Percentiles rank a stretch among this genome's conserved stretches.
Conservation (phyloP, 2,888 invertebrate species). For the Thalpophila matura region DNA sequence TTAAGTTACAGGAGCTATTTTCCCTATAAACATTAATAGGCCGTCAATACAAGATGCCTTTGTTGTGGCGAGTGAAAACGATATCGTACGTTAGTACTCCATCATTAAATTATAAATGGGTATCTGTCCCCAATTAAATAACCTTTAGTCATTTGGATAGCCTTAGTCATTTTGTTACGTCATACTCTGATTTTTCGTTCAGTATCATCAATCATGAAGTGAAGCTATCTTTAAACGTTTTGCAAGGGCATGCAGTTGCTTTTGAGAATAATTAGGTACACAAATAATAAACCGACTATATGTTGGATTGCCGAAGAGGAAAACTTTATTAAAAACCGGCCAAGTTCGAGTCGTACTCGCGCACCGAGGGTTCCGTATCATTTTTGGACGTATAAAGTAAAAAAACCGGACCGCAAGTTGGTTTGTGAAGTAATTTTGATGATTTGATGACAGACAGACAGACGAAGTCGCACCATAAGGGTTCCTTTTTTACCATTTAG, state of each 20-base stretch:
- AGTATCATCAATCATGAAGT: slow-evolving; percentile 12
- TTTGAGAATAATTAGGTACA: not conserved
- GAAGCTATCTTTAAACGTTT: not conserved
- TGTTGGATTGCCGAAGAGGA: too few relatives aligned
- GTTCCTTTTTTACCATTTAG: too few relatives aligned
- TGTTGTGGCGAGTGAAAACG: slow-evolving; percentile 60
- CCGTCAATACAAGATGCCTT: slow-evolving; percentile 72
- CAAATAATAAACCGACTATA: not conserved
- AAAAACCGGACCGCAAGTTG: too few relatives aligned
- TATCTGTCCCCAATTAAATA: slow-evolving; percentile 38
- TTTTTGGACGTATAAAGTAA: too few relatives aligned
- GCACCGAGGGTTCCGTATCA: too few relatives aligned
- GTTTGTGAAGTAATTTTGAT: too few relatives aligned
- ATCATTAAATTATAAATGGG: slow-evolving; percentile 41
- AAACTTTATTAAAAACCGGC: too few relatives aligned
- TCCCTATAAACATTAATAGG: slow-evolving; percentile 80
- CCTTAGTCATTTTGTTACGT: slow-evolving; percentile 12
- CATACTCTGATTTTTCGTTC: not conserved
- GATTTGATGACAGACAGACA: too few relatives aligned
- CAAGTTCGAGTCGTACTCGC: too few relatives aligned
- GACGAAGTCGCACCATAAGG: too few relatives aligned
- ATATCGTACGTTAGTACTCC: slow-evolving; percentile 34
- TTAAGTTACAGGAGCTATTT: slow-evolving; percentile 73
- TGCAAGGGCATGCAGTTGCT: not conserved
- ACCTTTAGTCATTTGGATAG: slow-evolving; percentile 29